Conservation (phyloP, 2,797 vertebrate genomes). For the Helostoma temminkii region DNA sequence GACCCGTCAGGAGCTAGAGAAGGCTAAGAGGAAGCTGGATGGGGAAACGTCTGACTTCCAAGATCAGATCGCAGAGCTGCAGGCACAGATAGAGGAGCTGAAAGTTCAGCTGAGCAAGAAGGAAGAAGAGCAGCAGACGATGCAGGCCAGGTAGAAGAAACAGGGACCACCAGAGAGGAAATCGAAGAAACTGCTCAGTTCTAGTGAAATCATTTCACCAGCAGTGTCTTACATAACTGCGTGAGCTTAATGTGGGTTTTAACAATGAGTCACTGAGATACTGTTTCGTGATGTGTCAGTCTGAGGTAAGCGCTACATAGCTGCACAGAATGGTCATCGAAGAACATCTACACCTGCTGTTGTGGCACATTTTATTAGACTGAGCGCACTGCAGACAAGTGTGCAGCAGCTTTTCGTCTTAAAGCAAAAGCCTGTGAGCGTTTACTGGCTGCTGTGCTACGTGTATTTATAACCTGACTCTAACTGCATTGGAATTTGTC, state of each 20-base stretch:
- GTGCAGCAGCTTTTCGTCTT: slow-evolving; percentile 7
- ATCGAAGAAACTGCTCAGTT: background rate
- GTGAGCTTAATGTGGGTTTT: slow-evolving; percentile 37
- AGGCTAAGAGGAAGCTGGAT: slow-evolving; percentile 97
- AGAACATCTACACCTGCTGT: slow-evolving; percentile 29
- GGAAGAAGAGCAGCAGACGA: slow-evolving; percentile 95
- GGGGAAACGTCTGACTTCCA: slow-evolving; percentile 95
- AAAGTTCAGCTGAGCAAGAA: slow-evolving; percentile 95
- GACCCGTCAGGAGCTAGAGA: slow-evolving; percentile 96
- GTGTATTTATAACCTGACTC: slow-evolving; percentile 20
- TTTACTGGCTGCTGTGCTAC: slow-evolving; percentile 9
- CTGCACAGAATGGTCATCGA: slow-evolving; percentile 23
- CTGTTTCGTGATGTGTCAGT: slow-evolving; percentile 32
- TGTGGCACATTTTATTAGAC: slow-evolving; percentile 33
- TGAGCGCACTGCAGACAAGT: slow-evolving; percentile 1
- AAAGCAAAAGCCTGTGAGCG: slow-evolving; percentile 23
- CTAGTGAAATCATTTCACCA: slow-evolving; percentile 11
- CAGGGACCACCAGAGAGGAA: background rate
- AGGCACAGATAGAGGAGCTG: slow-evolving; percentile 93
- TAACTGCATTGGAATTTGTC: slow-evolving; percentile 49
- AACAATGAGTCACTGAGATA: slow-evolving; percentile 27
- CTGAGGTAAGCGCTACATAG: slow-evolving; percentile 48
- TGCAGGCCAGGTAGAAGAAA: slow-evolving; percentile 81
- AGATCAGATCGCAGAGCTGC: slow-evolving; percentile 96
- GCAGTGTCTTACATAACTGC: slow-evolving; percentile 8